Evolutionary conservation across 2,113 vertebrate species (phyloP).

Genomic region (Nerophis lumbriciformis): DNA sequence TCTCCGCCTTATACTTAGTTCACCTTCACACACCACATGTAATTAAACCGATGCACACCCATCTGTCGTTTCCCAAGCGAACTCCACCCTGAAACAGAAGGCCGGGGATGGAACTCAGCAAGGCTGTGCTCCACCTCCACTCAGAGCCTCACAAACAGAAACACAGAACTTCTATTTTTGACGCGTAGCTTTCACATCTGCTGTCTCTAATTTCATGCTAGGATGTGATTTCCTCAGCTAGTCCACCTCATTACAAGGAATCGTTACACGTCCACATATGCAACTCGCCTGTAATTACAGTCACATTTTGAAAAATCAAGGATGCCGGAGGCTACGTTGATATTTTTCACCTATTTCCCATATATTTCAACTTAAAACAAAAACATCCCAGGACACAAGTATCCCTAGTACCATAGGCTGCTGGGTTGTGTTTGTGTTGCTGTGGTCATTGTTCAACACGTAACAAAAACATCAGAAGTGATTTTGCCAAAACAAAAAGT

Average conservation of each 20-base stretch:
- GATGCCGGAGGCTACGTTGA: no score
- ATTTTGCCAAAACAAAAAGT: no score
- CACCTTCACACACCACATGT: slow-evolving; percentile 48
- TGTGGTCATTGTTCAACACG: no score
- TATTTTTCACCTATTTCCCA: no score
- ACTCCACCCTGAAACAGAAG: slow-evolving; percentile 46
- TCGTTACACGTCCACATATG: slow-evolving; percentile 10
- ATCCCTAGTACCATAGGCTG: no score
- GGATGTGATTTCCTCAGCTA: slow-evolving; percentile 21
- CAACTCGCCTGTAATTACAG: slow-evolving; percentile 11
- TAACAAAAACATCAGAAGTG: no score
- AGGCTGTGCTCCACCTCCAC: slow-evolving; percentile 38
- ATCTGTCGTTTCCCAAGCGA: slow-evolving; percentile 35
- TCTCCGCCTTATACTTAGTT: slow-evolving; percentile 45
- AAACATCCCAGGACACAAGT: no score
- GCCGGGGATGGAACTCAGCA: slow-evolving; percentile 18
- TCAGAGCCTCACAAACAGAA: slow-evolving; percentile 22
- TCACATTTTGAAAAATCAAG: not conserved
- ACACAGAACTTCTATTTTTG: slow-evolving; percentile 45
- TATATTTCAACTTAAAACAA: no score
- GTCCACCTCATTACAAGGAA: slow-evolving; percentile 34
- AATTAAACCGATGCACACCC: slow-evolving; percentile 40
- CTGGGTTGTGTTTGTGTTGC: no score
- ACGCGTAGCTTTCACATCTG: slow-evolving; percentile 42
- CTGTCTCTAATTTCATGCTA: slow-evolving; percentile 48